Conservation (phyloP, 2,113 vertebrate genomes). For the Pterocles orientalis region DNA sequence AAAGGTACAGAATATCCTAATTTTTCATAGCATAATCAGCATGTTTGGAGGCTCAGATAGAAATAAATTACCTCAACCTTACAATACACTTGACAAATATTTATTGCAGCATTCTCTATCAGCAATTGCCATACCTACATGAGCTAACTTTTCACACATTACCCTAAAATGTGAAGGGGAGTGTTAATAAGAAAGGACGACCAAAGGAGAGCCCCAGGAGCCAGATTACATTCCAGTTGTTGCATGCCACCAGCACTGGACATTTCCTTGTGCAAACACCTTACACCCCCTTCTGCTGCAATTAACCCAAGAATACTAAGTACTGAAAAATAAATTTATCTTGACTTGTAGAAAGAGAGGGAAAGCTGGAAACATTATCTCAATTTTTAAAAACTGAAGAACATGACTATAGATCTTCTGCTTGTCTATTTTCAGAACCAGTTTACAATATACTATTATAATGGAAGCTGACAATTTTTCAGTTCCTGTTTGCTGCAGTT, state of each 20-base stretch:
- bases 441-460: background rate
- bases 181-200: background rate
- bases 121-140: background rate
- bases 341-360: background rate
- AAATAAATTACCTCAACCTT: constrained; percentile 42
- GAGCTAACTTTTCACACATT: background rate
- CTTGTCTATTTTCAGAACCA: background rate
- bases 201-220: background rate
- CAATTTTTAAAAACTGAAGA: background rate
- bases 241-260: background rate
- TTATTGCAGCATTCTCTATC: constrained; percentile 49
- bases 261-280: background rate
- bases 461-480: constrained; percentile 43
- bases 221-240: background rate
- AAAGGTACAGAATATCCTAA: constrained; percentile 48
- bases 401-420: background rate
- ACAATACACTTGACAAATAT: constrained; percentile 3
- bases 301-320: background rate
- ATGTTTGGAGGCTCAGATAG: constrained; percentile 38
- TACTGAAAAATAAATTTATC: background rate
- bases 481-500: constrained; percentile 54
- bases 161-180: background rate
- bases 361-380: background rate
- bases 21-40: constrained; percentile 51
- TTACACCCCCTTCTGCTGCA: background rate